phyloP scores from a whole-genome alignment of 2,113 vertebrate species.

The Scomber colias region DNA sequence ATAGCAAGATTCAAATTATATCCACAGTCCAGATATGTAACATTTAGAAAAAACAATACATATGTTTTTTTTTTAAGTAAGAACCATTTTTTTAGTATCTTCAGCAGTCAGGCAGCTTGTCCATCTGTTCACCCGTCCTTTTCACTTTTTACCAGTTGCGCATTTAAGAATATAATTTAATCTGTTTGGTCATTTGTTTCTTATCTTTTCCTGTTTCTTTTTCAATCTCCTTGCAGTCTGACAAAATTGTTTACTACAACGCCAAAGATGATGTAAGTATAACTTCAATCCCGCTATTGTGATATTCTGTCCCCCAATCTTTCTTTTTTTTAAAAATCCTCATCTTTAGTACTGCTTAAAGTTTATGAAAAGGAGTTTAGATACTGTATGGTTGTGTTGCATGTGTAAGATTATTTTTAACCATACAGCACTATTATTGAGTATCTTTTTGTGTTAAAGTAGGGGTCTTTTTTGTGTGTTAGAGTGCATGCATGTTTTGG shows the following conservation, averaged over 20 bases:
- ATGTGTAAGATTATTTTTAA: not conserved
- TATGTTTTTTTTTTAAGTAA: not conserved
- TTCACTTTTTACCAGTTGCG: not conserved
- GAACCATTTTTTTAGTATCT: not conserved
- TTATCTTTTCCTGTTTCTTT: constrained; percentile 25
- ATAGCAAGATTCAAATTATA: not conserved
- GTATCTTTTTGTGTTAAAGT: not conserved
- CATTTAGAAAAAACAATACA: not conserved
- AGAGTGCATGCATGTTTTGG: not conserved
- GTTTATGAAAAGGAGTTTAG: not conserved
- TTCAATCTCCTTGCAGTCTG: constrained; percentile 80
- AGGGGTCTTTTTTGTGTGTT: not conserved
- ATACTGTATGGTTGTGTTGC: not conserved
- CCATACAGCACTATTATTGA: not conserved
- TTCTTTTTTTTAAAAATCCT: not conserved
- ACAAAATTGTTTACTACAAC: constrained; percentile 93
- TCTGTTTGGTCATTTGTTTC: not conserved
- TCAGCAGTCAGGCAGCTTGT: not conserved
- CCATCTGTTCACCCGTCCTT: no score
- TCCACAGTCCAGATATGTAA: not conserved
- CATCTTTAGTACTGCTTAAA: not conserved
- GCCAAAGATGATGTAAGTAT: constrained; percentile 93
- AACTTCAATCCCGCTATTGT: not conserved
- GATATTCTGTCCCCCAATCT: not conserved
- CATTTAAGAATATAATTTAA: not conserved